phyloP scores from a whole-genome alignment of 1,140 invertebrate genomes.

The Trichonephila inaurata region DNA sequence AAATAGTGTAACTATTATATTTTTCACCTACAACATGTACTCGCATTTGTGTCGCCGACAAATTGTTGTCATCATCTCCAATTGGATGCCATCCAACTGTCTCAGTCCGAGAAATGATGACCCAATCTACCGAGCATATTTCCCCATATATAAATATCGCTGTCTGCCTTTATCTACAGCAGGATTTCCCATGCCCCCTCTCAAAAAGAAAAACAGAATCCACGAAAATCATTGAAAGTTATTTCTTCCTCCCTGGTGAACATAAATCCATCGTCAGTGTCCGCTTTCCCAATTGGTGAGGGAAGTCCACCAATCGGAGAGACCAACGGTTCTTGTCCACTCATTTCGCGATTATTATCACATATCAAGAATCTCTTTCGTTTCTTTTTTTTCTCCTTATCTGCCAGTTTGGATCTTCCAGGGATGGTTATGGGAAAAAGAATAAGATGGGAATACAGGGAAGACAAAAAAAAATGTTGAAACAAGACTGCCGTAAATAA shows the following conservation, averaged over 20 bases:
- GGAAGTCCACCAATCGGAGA: background rate
- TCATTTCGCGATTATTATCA: slow-evolving; percentile 63
- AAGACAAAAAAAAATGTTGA: background rate
- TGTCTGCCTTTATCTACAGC: background rate
- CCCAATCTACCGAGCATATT: slow-evolving; percentile 15
- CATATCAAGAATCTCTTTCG: slow-evolving; percentile 34
- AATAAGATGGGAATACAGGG: background rate
- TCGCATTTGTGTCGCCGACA: background rate
- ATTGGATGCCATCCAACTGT: background rate
- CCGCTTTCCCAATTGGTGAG: slow-evolving; percentile 7
- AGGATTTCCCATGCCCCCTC: slow-evolving; percentile 6
- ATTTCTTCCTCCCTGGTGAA: slow-evolving; percentile 49
- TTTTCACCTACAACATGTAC: background rate
- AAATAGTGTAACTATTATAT: background rate
- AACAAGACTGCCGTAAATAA: slow-evolving; percentile 40
- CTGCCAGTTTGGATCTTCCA: slow-evolving; percentile 22
- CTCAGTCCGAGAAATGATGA: slow-evolving; percentile 13
- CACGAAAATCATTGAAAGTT: slow-evolving; percentile 52
- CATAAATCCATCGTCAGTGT: slow-evolving; percentile 60
- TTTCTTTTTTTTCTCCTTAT: background rate
- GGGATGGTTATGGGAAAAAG: background rate
- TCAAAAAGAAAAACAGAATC: slow-evolving; percentile 29
- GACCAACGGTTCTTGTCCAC: slow-evolving; percentile 38
- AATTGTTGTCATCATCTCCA: background rate
- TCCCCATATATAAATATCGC: slow-evolving; percentile 13